phyloP scores from a whole-genome alignment of 2,797 vertebrate species.

The Leucoraja ocellata region DNA sequence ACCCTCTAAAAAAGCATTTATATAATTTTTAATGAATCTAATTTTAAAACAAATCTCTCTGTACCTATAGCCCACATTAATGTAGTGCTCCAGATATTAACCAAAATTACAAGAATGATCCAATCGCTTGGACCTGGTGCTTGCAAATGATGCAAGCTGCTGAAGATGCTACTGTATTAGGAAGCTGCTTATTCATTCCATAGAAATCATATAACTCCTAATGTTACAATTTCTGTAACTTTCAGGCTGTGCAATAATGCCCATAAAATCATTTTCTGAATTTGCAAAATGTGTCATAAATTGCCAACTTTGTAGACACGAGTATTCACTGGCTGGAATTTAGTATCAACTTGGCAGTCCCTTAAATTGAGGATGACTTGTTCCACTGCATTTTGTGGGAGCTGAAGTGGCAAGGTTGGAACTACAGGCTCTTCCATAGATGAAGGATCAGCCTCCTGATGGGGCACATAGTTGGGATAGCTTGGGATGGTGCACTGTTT shows the following conservation, averaged over 20 bases:
- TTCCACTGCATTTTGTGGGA: too few species aligned
- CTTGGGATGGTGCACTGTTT: too few species aligned
- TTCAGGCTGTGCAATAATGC: neutral
- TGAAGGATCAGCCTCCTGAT: too few species aligned
- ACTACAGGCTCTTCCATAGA: too few species aligned
- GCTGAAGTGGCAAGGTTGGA: too few species aligned
- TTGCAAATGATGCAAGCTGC: neutral
- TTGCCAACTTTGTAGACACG: neutral
- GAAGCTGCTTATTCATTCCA: neutral
- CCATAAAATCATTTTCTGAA: neutral
- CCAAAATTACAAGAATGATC: neutral
- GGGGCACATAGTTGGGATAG: too few species aligned
- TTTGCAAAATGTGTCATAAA: neutral
- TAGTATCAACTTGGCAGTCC: too few species aligned
- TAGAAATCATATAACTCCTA: neutral
- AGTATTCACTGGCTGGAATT: neutral
- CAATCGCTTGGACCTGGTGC: too few species aligned
- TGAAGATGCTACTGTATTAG: neutral
- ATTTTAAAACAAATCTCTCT: neutral
- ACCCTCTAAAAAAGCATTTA: neutral
- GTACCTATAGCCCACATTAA: neutral
- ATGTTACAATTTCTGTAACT: neutral
- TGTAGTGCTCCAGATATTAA: neutral
- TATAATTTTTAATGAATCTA: neutral
- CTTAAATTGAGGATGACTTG: too few species aligned